These are phyloP conservation scores for Pipistrellus pipistrellus DNA, from an alignment of 2,797 vertebrate species.

Conservation along the genomic window DNA sequence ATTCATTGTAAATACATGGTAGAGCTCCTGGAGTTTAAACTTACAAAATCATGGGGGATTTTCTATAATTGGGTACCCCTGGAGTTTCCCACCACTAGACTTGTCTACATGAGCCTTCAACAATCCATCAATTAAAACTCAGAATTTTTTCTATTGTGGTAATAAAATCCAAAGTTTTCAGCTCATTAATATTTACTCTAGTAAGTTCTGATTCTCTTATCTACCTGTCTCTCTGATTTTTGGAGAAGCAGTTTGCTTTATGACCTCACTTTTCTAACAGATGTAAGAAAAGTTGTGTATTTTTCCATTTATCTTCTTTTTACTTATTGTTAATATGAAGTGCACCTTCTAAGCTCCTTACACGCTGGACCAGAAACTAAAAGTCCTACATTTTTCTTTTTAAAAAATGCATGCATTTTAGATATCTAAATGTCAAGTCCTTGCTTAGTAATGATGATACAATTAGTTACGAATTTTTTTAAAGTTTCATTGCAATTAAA, in stretches of 20 bases:
- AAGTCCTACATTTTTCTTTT: background rate
- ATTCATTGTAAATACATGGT: background rate
- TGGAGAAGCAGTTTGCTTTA: background rate
- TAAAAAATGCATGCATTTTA: background rate
- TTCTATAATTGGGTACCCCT: background rate
- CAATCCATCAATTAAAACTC: background rate
- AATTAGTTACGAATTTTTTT: background rate
- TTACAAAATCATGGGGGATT: background rate
- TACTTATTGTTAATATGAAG: background rate
- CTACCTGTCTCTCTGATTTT: background rate
- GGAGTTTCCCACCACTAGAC: background rate
- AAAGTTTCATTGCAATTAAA: background rate
- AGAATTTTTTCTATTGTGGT: background rate
- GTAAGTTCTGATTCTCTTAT: conserved; percentile 1
- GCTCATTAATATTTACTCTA: background rate
- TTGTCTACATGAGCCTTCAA: background rate
- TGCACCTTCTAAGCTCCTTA: background rate
- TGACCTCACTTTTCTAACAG: background rate
- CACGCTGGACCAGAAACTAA: background rate
- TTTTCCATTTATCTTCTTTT: background rate
- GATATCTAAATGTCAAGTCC: background rate
- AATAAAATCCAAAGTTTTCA: background rate
- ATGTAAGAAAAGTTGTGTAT: background rate
- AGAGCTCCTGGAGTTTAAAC: background rate
- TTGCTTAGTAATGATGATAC: background rate